Evolutionary conservation across 2,797 vertebrate species (phyloP).

Genomic region (Rachycentron canadum): DNA sequence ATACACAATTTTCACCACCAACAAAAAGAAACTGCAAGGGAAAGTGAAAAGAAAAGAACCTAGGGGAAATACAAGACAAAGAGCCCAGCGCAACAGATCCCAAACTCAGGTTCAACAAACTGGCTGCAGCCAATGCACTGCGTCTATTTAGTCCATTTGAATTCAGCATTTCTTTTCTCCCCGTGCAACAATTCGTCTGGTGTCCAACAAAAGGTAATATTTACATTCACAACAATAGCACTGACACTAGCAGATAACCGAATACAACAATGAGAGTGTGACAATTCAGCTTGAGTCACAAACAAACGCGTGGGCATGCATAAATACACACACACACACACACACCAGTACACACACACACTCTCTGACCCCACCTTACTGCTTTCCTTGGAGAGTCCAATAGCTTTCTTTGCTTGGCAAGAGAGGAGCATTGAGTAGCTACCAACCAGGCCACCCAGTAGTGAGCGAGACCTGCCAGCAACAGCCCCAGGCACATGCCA

Average conservation of each 20-base stretch:
- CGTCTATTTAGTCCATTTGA: slow-evolving; percentile 54
- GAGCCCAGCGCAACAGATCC: slow-evolving; percentile 69
- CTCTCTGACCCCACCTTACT: slow-evolving; percentile 41
- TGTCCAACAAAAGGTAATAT: slow-evolving; percentile 53
- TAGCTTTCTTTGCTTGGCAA: slow-evolving; percentile 78
- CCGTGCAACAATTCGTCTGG: slow-evolving; percentile 49
- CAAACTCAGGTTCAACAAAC: slow-evolving; percentile 80
- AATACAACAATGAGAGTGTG: slow-evolving; percentile 19
- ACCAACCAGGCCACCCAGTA: slow-evolving; percentile 81
- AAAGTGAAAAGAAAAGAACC: slow-evolving; percentile 72
- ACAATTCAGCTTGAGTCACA: slow-evolving; percentile 46
- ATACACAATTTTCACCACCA: slow-evolving; percentile 71
- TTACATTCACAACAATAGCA: slow-evolving; percentile 60
- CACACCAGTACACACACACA: slow-evolving; percentile 32
- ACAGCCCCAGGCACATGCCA: slow-evolving; percentile 59
- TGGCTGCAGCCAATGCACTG: slow-evolving; percentile 63
- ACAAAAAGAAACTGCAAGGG: slow-evolving; percentile 71
- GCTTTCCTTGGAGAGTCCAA: slow-evolving; percentile 64
- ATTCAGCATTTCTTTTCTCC: slow-evolving; percentile 56
- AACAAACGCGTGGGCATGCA: slow-evolving; percentile 18
- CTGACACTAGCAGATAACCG: slow-evolving; percentile 42
- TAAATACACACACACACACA: slow-evolving; percentile 7
- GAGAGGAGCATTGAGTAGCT: slow-evolving; percentile 57
- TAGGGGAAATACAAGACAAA: slow-evolving; percentile 76
- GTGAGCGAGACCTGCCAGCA: slow-evolving; percentile 71